Evolutionary conservation across 2,113 vertebrate genomes (phyloP).

Genomic region (Melanocharis versteri): DNA sequence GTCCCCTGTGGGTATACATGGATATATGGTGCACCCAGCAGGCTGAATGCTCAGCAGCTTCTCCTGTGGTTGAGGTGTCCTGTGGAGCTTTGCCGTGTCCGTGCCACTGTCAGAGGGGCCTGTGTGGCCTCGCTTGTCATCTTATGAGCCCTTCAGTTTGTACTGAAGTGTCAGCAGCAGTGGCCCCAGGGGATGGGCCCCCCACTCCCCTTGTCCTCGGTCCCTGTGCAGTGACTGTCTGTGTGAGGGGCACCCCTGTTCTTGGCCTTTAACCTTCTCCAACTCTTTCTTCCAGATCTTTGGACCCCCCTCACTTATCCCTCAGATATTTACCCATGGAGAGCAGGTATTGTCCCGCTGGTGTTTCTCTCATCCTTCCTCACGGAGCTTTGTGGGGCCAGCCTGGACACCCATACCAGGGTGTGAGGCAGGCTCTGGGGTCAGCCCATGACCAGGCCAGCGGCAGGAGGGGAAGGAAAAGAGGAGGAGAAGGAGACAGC

Average conservation of each 20-base stretch:
- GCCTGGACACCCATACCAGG: neutral
- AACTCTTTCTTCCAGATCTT: slow-evolving; percentile 81
- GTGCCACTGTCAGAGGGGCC: neutral
- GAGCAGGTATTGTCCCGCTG: slow-evolving; percentile 77
- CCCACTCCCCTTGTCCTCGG: neutral
- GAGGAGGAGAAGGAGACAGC: neutral
- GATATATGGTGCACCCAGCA: neutral
- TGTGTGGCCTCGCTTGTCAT: neutral
- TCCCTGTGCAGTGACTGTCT: slow-evolving; percentile 46
- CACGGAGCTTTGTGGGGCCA: neutral
- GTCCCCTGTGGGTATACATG: neutral
- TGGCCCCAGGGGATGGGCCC: neutral
- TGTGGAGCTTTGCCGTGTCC: neutral
- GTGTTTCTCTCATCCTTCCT: slow-evolving; percentile 11
- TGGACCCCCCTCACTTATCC: slow-evolving; percentile 79
- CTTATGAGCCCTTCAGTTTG: neutral
- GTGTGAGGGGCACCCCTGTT: slow-evolving; percentile 19
- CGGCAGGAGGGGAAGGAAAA: neutral
- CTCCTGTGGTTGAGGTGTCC: neutral
- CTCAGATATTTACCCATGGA: slow-evolving; percentile 79
- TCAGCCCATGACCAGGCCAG: neutral
- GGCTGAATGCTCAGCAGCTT: neutral
- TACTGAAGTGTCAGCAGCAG: neutral
- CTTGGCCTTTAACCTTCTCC: slow-evolving; percentile 67
- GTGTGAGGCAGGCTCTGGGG: neutral